Base-by-base conservation (phyloP, 2,113 vertebrate species). In the Ia io region DNA sequence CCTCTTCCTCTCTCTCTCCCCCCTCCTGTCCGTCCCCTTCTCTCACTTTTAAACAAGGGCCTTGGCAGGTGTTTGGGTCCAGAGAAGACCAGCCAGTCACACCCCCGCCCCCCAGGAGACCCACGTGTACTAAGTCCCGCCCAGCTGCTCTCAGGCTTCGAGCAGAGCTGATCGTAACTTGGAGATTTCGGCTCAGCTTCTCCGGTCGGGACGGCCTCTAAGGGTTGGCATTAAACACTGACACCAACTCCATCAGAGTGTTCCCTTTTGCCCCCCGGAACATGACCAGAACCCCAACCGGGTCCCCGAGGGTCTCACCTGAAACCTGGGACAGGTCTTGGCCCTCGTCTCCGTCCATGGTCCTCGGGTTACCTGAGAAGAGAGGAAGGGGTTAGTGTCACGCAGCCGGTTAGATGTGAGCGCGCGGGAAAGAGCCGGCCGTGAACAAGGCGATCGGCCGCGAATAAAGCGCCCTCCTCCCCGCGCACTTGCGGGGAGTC, bases 311-410 rank as follows among this genome's bases (percentile, higher is more conserved):
- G 86, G 93, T 97, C 98, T 99, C 99, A 99, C 99, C 99, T 99
- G 99, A 99, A 99, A 99, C 99, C 97, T 99, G 99, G 98, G 99
- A 98, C 99, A 99, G 99, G 98, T 99, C 99, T 98, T 99, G 99
- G 97, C 98, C 98, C 98, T 99, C 99, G 97, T 99, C 99, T 84
- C 99, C 99, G 98, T 99, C 99, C 99, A 99, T 99, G 98, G 99
- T 99, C 98, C 99, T 99, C 98, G 99, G 97, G 98, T 99, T 99
- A 98, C 99, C 99, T 99, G 98, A 97, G 97, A 98, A 98, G 90
- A 98, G 96, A 98, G 94, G 95, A 98, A 98, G 80, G 96, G 76
- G 78, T 98, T 95, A 98, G 97, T 96, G 98, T 97, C 98, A 97
- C 97, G 98, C 97, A 98, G 96, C 93, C 95, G 97, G 95, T 94